Percentiles rank a stretch among this genome's conserved stretches.
phyloP scores from a whole-genome alignment of 1,140 invertebrate genomes.

The Eriosoma lanigerum region DNA sequence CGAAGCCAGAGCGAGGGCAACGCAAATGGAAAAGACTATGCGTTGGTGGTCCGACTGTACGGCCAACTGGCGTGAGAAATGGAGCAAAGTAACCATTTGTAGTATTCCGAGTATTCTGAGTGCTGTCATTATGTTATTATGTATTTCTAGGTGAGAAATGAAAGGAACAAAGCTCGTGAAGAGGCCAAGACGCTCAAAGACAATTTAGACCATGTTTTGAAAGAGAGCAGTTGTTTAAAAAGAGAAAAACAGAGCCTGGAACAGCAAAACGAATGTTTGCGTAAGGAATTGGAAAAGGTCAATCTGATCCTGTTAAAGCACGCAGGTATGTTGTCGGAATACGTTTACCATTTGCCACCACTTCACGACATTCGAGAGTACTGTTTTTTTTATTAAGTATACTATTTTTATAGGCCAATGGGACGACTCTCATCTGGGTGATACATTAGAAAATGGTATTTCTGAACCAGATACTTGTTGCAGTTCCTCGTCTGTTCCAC shows the following conservation, averaged over 20 bases:
- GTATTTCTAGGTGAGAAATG: constrained; percentile 67
- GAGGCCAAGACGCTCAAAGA: constrained; percentile 78
- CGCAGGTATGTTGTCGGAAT: constrained; percentile 57
- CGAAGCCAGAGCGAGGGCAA: constrained; percentile 83
- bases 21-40: constrained; percentile 99
- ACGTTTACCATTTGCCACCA: background rate
- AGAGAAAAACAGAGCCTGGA: constrained; percentile 79
- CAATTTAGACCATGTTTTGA: constrained; percentile 76
- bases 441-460: constrained; percentile 60
- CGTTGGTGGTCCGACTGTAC: constrained; percentile 95
- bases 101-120: background rate
- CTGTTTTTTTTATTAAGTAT: background rate
- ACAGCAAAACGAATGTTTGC: constrained; percentile 76
- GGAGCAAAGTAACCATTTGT: constrained; percentile 77
- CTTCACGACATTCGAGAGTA: no score
- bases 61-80: constrained; percentile 90
- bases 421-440: constrained; percentile 59
- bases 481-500: constrained; percentile 33
- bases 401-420: constrained; percentile 54
- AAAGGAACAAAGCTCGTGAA: constrained; percentile 83
- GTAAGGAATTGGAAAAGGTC: constrained; percentile 77
- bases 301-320: constrained; percentile 70
- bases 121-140: background rate
- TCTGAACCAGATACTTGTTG: constrained; percentile 58
- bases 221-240: constrained; percentile 75